These are phyloP conservation scores for Serranus cabrilla DNA, from an alignment of 2,797 vertebrate genomes.

Conservation along the genomic window DNA sequence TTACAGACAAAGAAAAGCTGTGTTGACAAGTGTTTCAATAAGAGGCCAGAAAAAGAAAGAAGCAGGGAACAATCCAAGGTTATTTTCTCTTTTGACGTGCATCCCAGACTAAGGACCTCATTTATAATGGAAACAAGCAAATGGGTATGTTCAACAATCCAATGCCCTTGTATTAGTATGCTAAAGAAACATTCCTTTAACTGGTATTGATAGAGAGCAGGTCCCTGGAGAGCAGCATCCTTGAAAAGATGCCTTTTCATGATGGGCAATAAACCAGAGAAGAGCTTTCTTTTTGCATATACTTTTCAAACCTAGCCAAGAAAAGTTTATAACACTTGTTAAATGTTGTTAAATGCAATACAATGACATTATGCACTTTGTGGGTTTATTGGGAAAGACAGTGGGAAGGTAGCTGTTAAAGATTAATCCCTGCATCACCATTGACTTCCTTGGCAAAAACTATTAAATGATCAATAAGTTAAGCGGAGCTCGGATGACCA, in stretches of 20 bases:
- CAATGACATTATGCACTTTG: conserved; percentile 1
- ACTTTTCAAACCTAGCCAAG: not conserved
- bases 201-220: conserved; percentile 54
- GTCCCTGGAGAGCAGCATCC: conserved; percentile 44
- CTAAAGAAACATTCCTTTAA: conserved; percentile 51
- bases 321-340: not conserved
- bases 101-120: conserved; percentile 40
- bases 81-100: conserved; percentile 26
- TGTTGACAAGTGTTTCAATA: not conserved
- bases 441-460: conserved; percentile 73
- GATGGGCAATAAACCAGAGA: conserved; percentile 32
- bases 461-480: conserved; percentile 78
- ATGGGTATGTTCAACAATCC: conserved; percentile 57
- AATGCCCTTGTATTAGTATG: conserved; percentile 51
- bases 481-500: conserved; percentile 58
- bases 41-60: not conserved
- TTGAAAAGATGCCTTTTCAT: conserved; percentile 34
- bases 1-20: conserved; percentile 1
- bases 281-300: conserved; percentile 8
- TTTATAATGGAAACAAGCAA: conserved; percentile 58
- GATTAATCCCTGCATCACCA: conserved; percentile 61
- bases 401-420: conserved; percentile 43
- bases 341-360: not conserved
- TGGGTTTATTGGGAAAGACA: conserved; percentile 22
- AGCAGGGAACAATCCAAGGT: conserved; percentile 27